Evolutionary conservation across 2,888 invertebrate genomes (phyloP).

Genomic region (Tenthredo scrophulariae): DNA sequence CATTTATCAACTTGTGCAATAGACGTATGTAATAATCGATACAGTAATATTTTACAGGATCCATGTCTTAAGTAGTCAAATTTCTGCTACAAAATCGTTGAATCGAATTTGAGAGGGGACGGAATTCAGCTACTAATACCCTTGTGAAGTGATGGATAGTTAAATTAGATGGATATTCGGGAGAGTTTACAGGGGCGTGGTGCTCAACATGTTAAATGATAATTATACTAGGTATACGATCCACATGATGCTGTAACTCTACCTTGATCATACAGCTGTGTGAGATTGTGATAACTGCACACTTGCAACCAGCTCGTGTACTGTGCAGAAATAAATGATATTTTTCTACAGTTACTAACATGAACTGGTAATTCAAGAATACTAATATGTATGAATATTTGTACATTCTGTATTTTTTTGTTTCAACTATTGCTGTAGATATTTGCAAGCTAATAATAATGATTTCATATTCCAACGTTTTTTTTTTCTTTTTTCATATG

Average conservation of each 20-base stretch:
- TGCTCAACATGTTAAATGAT: slow-evolving; percentile 64
- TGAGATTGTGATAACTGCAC: slow-evolving; percentile 64
- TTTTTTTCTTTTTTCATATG: slow-evolving; percentile 38
- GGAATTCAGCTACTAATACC: not conserved
- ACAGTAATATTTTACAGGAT: not conserved
- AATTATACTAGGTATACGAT: slow-evolving; percentile 11
- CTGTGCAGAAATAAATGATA: slow-evolving; percentile 67
- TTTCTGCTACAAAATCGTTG: not conserved
- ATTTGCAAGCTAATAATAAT: slow-evolving; percentile 57
- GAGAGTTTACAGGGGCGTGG: slow-evolving; percentile 50
- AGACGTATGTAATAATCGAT: not conserved
- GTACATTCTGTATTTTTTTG: not conserved
- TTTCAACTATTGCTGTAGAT: not conserved
- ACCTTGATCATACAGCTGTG: slow-evolving; percentile 43
- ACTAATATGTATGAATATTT: not conserved
- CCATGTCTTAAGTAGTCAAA: not conserved
- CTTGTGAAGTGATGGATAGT: not conserved
- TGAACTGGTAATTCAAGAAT: not conserved
- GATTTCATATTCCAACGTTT: slow-evolving; percentile 61
- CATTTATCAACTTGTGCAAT: not conserved
- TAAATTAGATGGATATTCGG: not conserved
- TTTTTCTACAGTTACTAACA: not conserved
- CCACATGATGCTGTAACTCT: slow-evolving; percentile 35
- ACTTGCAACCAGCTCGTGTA: slow-evolving; percentile 71
- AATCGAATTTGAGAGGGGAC: not conserved